Conservation (phyloP, 2,113 vertebrate genomes). For the Antennarius striatus region DNA sequence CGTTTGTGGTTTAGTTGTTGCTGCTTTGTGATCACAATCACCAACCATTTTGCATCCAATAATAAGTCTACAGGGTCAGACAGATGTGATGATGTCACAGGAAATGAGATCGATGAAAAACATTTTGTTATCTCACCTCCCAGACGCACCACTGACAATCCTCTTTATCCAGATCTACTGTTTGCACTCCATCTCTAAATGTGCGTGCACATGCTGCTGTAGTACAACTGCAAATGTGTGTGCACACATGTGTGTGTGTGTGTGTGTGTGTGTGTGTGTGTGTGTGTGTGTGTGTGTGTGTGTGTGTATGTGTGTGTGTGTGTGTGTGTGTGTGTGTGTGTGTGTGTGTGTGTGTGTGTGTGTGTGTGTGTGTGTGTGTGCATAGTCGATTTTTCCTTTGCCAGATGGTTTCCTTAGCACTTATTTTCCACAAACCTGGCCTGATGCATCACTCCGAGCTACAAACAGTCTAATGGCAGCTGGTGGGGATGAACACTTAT, state of each 20-base stretch:
- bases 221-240: too few species aligned
- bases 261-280: background rate
- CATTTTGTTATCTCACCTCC: conserved; percentile 17
- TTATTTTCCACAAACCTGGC: conserved; percentile 52
- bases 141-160: conserved; percentile 5
- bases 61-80: conserved; percentile 5
- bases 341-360: too few species aligned
- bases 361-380: background rate
- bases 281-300: background rate
- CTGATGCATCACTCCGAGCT: conserved; percentile 1
- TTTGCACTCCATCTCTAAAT: background rate
- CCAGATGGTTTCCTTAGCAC: conserved; percentile 29
- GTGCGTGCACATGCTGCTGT: too few species aligned
- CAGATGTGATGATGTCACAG: conserved; percentile 36
- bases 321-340: background rate
- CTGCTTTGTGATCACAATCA: too few species aligned
- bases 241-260: background rate
- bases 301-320: background rate
- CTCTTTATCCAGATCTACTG: conserved; percentile 39
- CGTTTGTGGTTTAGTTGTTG: too few species aligned
- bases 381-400: background rate
- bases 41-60: too few species aligned
- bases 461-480: conserved; percentile 32
- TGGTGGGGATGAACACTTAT: conserved; percentile 14
- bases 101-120: conserved; percentile 44